Evolutionary conservation across 2,113 vertebrate species (phyloP).

Genomic region (Tringa solitaria): DNA sequence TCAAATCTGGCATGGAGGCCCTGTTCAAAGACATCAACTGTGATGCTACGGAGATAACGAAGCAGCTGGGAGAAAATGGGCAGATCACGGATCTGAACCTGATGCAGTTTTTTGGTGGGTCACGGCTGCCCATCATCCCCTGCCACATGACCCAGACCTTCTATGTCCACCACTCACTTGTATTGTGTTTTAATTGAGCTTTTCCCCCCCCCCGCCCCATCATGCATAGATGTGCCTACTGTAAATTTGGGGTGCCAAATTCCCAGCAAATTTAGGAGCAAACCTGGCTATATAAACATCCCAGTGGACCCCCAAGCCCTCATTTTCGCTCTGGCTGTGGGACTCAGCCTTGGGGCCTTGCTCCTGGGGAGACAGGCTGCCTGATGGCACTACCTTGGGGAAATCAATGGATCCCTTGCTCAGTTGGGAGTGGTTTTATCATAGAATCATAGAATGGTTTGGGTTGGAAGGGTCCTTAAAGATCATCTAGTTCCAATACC

Average conservation of each 20-base stretch:
- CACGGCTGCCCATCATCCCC: accelerated
- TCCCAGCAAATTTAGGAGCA: background rate
- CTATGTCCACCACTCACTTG: accelerated
- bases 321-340: background rate
- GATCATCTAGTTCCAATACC: background rate
- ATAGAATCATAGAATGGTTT: background rate
- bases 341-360: background rate
- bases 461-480: background rate
- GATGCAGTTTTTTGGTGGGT: slow-evolving; percentile 66
- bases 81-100: slow-evolving; percentile 51
- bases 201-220: accelerated
- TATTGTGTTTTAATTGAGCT: background rate
- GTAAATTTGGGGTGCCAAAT: background rate
- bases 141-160: accelerated
- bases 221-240: background rate
- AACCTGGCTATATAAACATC: background rate
- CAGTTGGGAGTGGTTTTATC: background rate
- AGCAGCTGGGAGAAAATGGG: slow-evolving; percentile 44
- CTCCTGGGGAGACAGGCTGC: background rate
- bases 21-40: slow-evolving; percentile 38
- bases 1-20: background rate
- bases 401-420: no score
- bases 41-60: background rate
- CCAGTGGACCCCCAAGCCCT: background rate
- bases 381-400: accelerated